These are phyloP conservation scores for Mormyrus lacerda DNA, from an alignment of 2,113 vertebrate genomes.

Conservation along the genomic window DNA sequence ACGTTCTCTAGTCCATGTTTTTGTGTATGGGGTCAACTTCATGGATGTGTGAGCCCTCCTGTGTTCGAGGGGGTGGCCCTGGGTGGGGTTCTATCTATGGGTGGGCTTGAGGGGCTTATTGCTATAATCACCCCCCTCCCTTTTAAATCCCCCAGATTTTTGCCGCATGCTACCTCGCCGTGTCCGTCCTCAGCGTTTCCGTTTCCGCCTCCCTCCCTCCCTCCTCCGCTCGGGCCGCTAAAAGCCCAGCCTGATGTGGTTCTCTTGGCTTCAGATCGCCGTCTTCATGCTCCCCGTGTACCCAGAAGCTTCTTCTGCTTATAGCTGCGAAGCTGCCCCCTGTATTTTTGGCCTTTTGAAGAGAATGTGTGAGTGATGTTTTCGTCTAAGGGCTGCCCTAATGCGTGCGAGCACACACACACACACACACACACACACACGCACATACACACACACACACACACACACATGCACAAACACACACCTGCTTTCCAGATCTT, in stretches of 20 bases:
- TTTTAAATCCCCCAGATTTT: background rate
- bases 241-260: background rate
- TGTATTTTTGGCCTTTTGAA: background rate
- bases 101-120: background rate
- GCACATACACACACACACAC: background rate
- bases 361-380: background rate
- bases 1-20: background rate
- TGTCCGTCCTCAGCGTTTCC: background rate
- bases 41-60: background rate
- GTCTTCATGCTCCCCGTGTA: background rate
- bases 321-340: background rate
- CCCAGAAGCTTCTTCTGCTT: background rate
- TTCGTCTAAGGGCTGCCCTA: background rate
- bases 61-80: background rate
- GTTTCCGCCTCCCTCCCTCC: background rate
- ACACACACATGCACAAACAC: background rate
- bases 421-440: too few relatives aligned
- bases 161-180: background rate
- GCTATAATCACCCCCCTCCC: background rate
- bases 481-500: constrained; percentile 1
- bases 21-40: background rate
- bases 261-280: background rate
- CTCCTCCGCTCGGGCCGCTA: background rate
- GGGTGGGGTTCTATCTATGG: background rate
- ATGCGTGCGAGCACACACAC: background rate